Evolutionary conservation across 2,888 invertebrate genomes (phyloP).

Genomic region (Agrotis ipsilon): DNA sequence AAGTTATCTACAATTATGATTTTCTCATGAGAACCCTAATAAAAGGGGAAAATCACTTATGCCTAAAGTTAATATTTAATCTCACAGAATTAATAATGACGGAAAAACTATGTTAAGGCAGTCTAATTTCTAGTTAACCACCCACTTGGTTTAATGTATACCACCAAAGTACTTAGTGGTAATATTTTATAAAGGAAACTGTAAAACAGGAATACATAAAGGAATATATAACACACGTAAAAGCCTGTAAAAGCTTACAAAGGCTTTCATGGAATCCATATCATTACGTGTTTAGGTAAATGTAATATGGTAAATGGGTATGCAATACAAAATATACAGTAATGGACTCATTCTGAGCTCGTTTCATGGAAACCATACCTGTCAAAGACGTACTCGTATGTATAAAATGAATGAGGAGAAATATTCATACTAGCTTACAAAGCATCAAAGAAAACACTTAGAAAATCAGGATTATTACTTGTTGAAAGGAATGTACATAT

Average conservation of each 20-base stretch:
- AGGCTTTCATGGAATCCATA: conserved; percentile 1
- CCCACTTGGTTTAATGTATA: too few relatives aligned
- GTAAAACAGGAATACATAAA: too few relatives aligned
- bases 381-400: not conserved
- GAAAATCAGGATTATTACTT: not conserved
- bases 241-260: not conserved
- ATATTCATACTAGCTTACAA: not conserved
- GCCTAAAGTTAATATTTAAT: too few relatives aligned
- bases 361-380: conserved; percentile 3
- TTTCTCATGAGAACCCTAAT: too few relatives aligned
- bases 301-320: not conserved
- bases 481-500: not conserved
- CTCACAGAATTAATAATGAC: not conserved
- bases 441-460: conserved; percentile 5
- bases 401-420: not conserved
- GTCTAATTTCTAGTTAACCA: not conserved
- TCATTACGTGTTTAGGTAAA: not conserved
- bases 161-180: not conserved
- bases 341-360: not conserved
- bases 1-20: too few relatives aligned
- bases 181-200: not conserved
- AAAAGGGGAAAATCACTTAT: too few relatives aligned
- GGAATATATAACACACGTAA: not conserved
- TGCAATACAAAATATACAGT: conserved; percentile 3
- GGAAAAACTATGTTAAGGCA: not conserved